These are phyloP conservation scores for Acromyrmex charruanus DNA, from an alignment of 1,140 invertebrate species.

Conservation along the genomic window DNA sequence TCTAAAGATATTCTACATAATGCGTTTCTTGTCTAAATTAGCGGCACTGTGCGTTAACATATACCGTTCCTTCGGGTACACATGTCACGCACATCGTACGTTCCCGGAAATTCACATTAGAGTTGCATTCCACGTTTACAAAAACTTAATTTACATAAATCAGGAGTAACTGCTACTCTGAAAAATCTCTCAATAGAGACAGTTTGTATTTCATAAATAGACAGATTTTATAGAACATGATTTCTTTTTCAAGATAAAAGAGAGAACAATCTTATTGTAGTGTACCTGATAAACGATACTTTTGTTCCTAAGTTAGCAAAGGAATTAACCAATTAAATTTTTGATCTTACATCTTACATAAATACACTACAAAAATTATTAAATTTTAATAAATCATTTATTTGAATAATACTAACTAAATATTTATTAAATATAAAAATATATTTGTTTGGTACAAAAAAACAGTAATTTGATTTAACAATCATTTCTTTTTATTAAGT, in stretches of 20 bases:
- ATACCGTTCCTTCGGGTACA: slow-evolving; percentile 39
- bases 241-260: background rate
- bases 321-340: background rate
- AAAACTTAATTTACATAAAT: slow-evolving; percentile 33
- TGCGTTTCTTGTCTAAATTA: slow-evolving; percentile 59
- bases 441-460: no score
- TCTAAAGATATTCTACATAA: slow-evolving; percentile 63
- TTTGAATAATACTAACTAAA: no score
- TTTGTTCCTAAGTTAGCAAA: background rate
- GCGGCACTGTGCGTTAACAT: slow-evolving; percentile 40
- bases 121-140: background rate
- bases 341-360: slow-evolving; percentile 45
- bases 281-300: background rate
- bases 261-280: background rate
- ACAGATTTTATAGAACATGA: background rate
- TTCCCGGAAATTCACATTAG: slow-evolving; percentile 42
- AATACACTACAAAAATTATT: no score
- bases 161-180: background rate
- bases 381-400: no score
- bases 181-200: background rate
- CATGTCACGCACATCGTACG: slow-evolving; percentile 44
- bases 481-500: no score
- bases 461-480: no score
- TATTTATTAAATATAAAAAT: no score
- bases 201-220: background rate